Conservation (phyloP, 92 coral and sea anemone species). For the Parazoanthus darwini region DNA sequence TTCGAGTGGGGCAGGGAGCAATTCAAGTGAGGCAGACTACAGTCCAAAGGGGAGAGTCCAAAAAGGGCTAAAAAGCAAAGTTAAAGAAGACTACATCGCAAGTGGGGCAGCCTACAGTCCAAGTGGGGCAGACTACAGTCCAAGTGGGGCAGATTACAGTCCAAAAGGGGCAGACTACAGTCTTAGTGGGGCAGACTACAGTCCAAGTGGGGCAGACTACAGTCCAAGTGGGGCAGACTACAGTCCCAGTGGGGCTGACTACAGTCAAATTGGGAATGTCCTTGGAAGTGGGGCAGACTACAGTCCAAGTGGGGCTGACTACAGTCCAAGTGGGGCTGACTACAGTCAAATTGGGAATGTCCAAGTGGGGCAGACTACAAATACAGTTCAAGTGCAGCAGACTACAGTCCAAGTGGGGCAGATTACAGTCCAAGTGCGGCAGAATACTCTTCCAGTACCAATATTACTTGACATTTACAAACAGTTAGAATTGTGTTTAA, state of each 20-base stretch:
- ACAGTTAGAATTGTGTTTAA: no score
- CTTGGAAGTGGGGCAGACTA: no score
- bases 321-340: neutral
- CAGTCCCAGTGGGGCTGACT: no score
- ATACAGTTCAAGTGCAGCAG: neutral
- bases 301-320: neutral
- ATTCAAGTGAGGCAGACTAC: neutral
- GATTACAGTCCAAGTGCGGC: neutral
- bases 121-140: no score
- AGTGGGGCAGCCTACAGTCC: no score
- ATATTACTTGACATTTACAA: no score
- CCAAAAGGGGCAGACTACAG: neutral
- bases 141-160: no score
- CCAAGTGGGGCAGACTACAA: no score
- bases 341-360: no score
- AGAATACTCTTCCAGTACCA: no score
- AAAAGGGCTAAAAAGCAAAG: neutral
- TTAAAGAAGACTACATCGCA: neutral
- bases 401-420: neutral
- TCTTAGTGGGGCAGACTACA: neutral
- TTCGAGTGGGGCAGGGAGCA: no score
- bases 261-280: no score
- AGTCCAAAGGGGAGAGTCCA: constrained; percentile 24
- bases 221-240: constrained; percentile 23
- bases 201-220: constrained; percentile 24